Conservation (phyloP, 2,113 vertebrate genomes). For the Mystacornis crossleyi region DNA sequence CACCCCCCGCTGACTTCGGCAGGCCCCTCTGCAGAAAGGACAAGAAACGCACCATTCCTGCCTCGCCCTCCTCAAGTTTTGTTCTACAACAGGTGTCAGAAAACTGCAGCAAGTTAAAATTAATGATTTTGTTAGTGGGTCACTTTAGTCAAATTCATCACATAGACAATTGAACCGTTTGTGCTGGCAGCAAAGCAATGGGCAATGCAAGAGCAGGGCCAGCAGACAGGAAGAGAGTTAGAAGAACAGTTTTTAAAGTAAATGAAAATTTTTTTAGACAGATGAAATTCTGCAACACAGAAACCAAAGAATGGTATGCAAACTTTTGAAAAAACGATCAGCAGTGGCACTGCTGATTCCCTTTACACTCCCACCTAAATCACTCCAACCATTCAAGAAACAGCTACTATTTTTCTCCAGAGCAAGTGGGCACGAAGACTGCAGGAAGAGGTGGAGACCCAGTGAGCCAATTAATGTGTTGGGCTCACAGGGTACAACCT, state of each 20-base stretch:
- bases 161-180: background rate
- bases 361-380: background rate
- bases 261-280: background rate
- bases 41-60: background rate
- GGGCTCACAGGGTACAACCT: background rate
- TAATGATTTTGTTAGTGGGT: background rate
- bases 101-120: background rate
- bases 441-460: background rate
- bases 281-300: background rate
- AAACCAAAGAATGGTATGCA: fast-evolving
- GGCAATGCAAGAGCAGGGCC: background rate
- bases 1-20: too few species aligned
- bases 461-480: background rate
- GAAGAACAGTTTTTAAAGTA: background rate
- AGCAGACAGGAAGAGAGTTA: background rate
- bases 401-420: background rate
- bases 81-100: background rate
- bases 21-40: too few species aligned
- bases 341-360: background rate
- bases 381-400: background rate
- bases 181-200: background rate
- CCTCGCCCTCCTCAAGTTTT: background rate
- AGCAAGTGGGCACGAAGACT: background rate
- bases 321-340: background rate
- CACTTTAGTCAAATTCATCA: background rate